Evolutionary conservation across 1,140 invertebrate species (phyloP).

Genomic region (Brachionus paranguensis): DNA sequence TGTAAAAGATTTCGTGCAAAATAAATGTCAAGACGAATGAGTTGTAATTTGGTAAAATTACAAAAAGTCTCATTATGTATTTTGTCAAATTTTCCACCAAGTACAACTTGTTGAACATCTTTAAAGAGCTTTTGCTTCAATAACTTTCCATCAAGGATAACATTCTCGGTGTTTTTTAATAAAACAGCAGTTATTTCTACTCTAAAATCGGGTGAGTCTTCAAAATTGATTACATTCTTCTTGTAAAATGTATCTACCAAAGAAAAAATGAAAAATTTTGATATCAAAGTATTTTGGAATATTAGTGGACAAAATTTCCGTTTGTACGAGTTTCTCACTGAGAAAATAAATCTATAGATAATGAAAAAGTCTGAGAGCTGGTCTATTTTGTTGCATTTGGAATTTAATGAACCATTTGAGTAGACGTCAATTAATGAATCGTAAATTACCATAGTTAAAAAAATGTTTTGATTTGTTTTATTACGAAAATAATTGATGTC

Average conservation of each 20-base stretch:
- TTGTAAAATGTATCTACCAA: conserved; percentile 13
- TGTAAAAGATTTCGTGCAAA: neutral
- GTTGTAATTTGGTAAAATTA: neutral
- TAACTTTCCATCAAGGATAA: neutral
- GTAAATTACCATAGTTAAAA: neutral
- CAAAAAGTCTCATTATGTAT: neutral
- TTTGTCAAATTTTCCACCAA: neutral
- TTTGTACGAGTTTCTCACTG: neutral
- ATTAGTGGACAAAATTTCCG: neutral
- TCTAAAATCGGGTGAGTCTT: neutral
- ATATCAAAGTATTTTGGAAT: neutral
- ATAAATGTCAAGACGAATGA: neutral
- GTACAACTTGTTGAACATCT: neutral
- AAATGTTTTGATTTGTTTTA: neutral
- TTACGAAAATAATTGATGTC: neutral
- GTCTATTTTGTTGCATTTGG: neutral
- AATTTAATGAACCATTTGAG: neutral
- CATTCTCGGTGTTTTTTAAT: neutral
- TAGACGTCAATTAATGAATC: neutral
- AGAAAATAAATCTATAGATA: neutral
- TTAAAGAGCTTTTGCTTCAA: neutral
- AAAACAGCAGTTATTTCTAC: neutral
- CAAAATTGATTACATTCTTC: neutral
- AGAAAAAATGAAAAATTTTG: neutral
- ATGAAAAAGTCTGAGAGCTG: neutral